Percentiles rank a stretch among this genome's conserved stretches.
phyloP scores from a whole-genome alignment of 2,113 vertebrate species.

The Sylvicapra grimmia region DNA sequence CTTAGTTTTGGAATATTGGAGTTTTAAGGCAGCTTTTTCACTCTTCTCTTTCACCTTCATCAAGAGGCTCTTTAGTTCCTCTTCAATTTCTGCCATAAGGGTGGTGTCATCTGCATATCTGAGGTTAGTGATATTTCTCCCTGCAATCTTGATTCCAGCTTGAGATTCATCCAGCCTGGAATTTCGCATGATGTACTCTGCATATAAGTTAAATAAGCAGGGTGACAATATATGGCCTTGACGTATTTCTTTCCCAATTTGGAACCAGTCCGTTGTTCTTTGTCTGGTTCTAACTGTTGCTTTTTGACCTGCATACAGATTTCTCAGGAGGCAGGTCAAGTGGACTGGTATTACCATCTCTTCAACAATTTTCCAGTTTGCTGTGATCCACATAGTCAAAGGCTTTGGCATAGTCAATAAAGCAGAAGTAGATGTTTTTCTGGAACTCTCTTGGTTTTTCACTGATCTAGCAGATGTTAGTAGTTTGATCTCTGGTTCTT shows the following conservation, averaged over 20 bases:
- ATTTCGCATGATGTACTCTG: background rate
- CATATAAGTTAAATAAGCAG: background rate
- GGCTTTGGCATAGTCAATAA: background rate
- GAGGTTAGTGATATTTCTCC: background rate
- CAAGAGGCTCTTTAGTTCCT: background rate
- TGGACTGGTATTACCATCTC: background rate
- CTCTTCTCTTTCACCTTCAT: background rate
- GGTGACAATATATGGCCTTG: background rate
- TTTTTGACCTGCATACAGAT: background rate
- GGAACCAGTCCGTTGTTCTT: background rate
- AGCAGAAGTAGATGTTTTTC: background rate
- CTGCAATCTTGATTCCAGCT: background rate
- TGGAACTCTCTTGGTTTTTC: background rate
- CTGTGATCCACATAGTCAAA: background rate
- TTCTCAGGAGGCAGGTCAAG: background rate
- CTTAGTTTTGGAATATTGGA: background rate
- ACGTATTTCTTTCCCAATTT: background rate
- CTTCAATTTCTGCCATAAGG: background rate
- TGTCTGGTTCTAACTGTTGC: background rate
- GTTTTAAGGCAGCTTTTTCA: background rate
- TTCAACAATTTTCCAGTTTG: background rate
- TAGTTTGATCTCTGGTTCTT: background rate
- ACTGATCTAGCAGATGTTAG: background rate
- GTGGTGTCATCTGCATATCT: background rate
- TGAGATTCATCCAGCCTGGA: background rate